Base-by-base conservation (phyloP, 2,888 invertebrate genomes). In the Crossocerus cetratus region DNA sequence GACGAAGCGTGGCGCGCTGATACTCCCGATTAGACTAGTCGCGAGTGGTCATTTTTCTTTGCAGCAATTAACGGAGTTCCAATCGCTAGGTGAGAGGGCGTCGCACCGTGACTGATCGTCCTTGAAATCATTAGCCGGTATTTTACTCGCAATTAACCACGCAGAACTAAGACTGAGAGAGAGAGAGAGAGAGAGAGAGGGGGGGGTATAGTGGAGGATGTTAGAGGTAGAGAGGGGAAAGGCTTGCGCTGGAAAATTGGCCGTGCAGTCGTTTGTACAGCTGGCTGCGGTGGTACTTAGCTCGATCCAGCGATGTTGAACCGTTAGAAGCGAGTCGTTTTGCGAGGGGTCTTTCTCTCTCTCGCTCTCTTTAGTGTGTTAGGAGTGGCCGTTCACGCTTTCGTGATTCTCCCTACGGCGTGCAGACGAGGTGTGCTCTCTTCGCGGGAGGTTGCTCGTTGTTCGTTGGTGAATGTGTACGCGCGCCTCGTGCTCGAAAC, bases 361-460 rank as follows among this genome's bases (percentile, higher is more conserved):
- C 32, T n/a, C n/a, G n/a, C n/a, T n/a, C n/a, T n/a, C 32, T 5
- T 8, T 32, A 11, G 32, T 32, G 57, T 49, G 58, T 44, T 54
- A 64, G 60, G 32, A 63, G 20, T 60, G 54, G 65, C 42, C 59
- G 55, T 80, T 82, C 77, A 74, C 74, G 80, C 79, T 83, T 74
- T 83, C 76, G 68, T 74, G 77, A 80, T 79, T 77, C 76, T 71
- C 74, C 63, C 68, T 69, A 32, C 8, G 32, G 32, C 32, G 32
- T 32, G 32, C 32, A 8, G 8, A 32, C 32, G 32, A 32, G 11
- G 32, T 32, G 32, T 32, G 32, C 32, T 32, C 32, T 32, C 32
- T 32, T 32, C 32, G 32, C 32, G 32, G 32, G 5, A 32, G 32
- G 32, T 11, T 43, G 44, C 44, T 43, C 56, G 49, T 20, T 43